Percentiles rank a stretch among this genome's conserved stretches.
Conservation (phyloP, 2,888 invertebrate species). For the Lepidocyrtoides sp. region DNA sequence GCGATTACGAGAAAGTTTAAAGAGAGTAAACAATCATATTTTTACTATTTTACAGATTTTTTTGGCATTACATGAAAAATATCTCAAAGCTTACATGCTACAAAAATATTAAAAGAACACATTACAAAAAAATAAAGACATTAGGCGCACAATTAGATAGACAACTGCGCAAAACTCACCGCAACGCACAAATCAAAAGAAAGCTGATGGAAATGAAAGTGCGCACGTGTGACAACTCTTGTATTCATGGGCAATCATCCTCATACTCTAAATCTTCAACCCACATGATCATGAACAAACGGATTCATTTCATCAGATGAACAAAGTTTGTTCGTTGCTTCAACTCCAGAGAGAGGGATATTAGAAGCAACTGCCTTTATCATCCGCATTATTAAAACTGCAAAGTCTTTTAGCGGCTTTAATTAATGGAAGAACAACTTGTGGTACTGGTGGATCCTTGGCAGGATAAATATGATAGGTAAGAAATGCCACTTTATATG, state of each 20-base stretch:
- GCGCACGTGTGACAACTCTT: neutral
- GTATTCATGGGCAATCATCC: neutral
- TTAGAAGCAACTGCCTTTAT: neutral
- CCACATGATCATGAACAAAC: neutral
- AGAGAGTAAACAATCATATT: too few relatives aligned
- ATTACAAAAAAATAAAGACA: too few relatives aligned
- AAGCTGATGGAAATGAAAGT: neutral
- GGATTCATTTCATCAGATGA: neutral
- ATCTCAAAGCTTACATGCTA: too few relatives aligned
- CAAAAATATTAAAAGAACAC: neutral
- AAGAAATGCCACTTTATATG: neutral
- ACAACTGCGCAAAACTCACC: neutral
- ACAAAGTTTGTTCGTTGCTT: neutral
- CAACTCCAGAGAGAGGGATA: neutral
- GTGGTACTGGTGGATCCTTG: slow-evolving; percentile 88
- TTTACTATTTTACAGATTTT: too few relatives aligned
- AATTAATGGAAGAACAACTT: slow-evolving; percentile 84
- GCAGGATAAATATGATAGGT: slow-evolving; percentile 97
- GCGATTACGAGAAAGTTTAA: neutral
- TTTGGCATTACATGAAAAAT: too few relatives aligned
- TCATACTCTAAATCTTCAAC: neutral
- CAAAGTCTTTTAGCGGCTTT: neutral
- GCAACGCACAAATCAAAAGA: neutral
- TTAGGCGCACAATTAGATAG: neutral
- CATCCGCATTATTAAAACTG: slow-evolving; percentile 6